These are phyloP conservation scores for human DNA, from an alignment of 2,113 vertebrate species.

Conservation along the genomic window GRCh38 chr1:121361501-121362000, in stretches of 20 bases:
- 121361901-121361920: slow-evolving; percentile 66
- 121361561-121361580: slow-evolving; percentile 34
- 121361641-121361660: not conserved
- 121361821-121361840: slow-evolving; percentile 55
- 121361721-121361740: slow-evolving; percentile 51
- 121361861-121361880: slow-evolving; percentile 61
- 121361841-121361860: slow-evolving; percentile 63
- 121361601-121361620: not conserved
- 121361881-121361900: slow-evolving; percentile 72
- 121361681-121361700: not conserved
- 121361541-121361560: slow-evolving; percentile 8
- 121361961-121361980: slow-evolving; percentile 48
- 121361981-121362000: slow-evolving; percentile 24
- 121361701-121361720: slow-evolving; percentile 32
- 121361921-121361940: slow-evolving; percentile 62
- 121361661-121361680: slow-evolving; percentile 67
- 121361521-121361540: slow-evolving; percentile 24
- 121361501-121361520: not conserved
- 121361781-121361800: slow-evolving; percentile 41
- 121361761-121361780: slow-evolving; percentile 58
- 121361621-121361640: not conserved
- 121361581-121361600: slow-evolving; percentile 36
- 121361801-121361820: slow-evolving; percentile 56
- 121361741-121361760: slow-evolving; percentile 68
- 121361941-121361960: slow-evolving; percentile 64